Conservation (phyloP, 1,140 invertebrate species). For the Homalodisca vitripennis region DNA sequence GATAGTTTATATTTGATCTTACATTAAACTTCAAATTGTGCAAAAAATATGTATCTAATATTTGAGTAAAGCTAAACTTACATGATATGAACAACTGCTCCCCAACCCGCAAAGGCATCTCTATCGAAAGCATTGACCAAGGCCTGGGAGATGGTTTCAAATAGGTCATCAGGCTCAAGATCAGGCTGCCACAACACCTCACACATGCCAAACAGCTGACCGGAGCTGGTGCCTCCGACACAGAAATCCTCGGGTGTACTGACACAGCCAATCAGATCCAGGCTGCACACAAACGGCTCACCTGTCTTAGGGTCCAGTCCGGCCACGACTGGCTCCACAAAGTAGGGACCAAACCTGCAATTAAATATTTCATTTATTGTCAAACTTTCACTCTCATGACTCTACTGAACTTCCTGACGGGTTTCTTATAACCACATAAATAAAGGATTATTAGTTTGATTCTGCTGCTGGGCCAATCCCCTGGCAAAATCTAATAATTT, state of each 20-base stretch:
- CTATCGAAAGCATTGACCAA: constrained; percentile 95
- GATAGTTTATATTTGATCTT: too few species aligned
- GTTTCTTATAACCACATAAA: too few species aligned
- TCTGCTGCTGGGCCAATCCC: too few species aligned
- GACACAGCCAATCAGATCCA: constrained; percentile 87
- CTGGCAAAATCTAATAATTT: too few species aligned
- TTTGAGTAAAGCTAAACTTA: too few species aligned
- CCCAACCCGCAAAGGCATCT: constrained; percentile 98
- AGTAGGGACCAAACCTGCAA: constrained; percentile 91
- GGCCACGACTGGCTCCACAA: constrained; percentile 95
- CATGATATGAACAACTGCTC: constrained; percentile 95
- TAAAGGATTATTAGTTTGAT: too few species aligned
- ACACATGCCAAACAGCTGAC: constrained; percentile 97
- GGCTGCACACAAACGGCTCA: constrained; percentile 88
- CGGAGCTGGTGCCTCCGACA: constrained; percentile 88
- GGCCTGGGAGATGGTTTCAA: constrained; percentile 96
- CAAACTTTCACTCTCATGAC: too few species aligned
- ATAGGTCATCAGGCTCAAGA: constrained; percentile 89
- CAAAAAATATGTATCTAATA: too few species aligned
- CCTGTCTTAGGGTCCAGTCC: constrained; percentile 86
- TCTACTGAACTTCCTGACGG: too few species aligned
- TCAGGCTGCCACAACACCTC: constrained; percentile 92
- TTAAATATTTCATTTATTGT: too few species aligned
- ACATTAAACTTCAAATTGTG: too few species aligned
- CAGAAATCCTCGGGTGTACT: constrained; percentile 94